Evolutionary conservation across 2,797 vertebrate genomes (phyloP), one percentile per base, ranked within the genome.

Genomic region (Echiichthys vipera): DNA sequence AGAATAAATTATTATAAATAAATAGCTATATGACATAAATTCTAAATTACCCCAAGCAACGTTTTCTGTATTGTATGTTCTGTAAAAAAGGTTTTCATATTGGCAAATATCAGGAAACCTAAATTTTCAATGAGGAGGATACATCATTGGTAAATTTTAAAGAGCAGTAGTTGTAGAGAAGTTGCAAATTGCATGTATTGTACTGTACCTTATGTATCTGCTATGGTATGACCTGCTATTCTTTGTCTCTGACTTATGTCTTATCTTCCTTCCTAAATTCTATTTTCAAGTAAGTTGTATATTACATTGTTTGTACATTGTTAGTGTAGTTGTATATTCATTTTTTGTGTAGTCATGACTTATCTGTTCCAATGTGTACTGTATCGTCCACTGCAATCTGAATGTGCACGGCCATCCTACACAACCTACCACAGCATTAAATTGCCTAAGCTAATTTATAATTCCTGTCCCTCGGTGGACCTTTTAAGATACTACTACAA

Each of bases 141-240:
- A n/a, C n/a, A n/a, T n/a, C n/a, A n/a, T n/a, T n/a, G n/a, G n/a
- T n/a, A n/a, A n/a, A n/a, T n/a, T n/a, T n/a, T n/a, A n/a, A n/a
- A n/a, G n/a, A n/a, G n/a, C n/a, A n/a, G n/a, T n/a, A n/a, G n/a
- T n/a, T n/a, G n/a, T n/a, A n/a, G n/a, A n/a, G n/a, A n/a, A n/a
- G n/a, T n/a, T n/a, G n/a, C n/a, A n/a, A n/a, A n/a, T 61, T 68
- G 24, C 77, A 50, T 71, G 40, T 24, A n/a, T 83, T 36, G 34
- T 36, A 14, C n/a, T n/a, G n/a, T 36, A 36, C 5, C 12, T 14
- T 0, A 12, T 34, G 29, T 47, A 51, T 25, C 36, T 67, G 46
- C 67, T 68, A 17, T 32, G 71, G 42, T 24, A 24, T 65, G 51
- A 76, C 65, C 43, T 61, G 12, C 20, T 61, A 47, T 58, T 18